Evolutionary conservation across 2,113 vertebrate genomes (phyloP).

Genomic region (Mastomys coucha): DNA sequence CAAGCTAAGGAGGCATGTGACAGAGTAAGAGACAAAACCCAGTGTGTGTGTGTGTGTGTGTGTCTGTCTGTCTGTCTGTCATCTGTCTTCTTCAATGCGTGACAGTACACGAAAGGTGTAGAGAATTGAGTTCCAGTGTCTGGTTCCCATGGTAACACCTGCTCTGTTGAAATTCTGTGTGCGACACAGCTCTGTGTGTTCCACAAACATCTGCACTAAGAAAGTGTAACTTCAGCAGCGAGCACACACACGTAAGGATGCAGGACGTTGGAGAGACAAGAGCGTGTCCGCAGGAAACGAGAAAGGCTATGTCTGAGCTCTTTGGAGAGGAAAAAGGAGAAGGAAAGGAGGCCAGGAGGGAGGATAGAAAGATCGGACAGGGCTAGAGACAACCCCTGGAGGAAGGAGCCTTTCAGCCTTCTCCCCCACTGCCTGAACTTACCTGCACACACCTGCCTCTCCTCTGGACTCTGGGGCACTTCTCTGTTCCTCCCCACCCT

Average conservation of each 20-base stretch:
- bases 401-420: not conserved
- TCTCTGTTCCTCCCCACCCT: slow-evolving; percentile 78
- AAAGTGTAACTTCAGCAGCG: slow-evolving; percentile 51
- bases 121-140: not conserved
- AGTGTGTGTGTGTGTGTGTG: not conserved
- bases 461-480: slow-evolving; percentile 81
- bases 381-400: slow-evolving; percentile 22
- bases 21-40: slow-evolving; percentile 5
- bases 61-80: not conserved
- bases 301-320: not conserved
- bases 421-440: slow-evolving; percentile 76
- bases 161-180: not conserved
- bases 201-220: not conserved
- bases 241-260: not conserved
- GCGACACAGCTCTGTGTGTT: not conserved
- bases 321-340: not conserved
- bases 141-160: slow-evolving; percentile 44
- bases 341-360: not conserved
- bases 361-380: slow-evolving; percentile 13
- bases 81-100: not conserved
- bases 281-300: not conserved
- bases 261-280: not conserved
- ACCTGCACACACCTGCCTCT: slow-evolving; percentile 88
- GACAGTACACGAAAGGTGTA: not conserved
- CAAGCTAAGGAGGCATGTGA: not conserved